Conservation (phyloP, 2,888 invertebrate genomes). For the Cryptocephalus primarius region DNA sequence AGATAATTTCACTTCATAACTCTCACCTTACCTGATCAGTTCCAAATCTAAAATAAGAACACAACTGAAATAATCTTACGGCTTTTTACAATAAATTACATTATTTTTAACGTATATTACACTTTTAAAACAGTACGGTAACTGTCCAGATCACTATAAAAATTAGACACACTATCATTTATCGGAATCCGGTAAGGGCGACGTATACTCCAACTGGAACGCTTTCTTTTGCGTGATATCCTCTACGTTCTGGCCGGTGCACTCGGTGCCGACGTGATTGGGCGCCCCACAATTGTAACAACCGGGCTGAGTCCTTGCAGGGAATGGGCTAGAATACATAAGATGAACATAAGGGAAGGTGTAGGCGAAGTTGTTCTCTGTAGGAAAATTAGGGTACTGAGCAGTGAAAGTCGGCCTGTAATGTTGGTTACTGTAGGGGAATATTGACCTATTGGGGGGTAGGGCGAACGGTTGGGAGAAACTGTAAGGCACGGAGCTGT, state of each 20-base stretch:
- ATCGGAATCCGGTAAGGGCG: conserved; percentile 17
- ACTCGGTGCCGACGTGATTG: conserved; percentile 75
- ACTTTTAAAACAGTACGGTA: conserved; percentile 23
- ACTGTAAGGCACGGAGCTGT: conserved; percentile 42
- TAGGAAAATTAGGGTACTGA: conserved; percentile 24
- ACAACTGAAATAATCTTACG: conserved; percentile 4
- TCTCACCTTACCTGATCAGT: not conserved
- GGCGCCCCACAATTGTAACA: conserved; percentile 90
- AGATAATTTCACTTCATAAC: no score
- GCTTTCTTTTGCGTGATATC: conserved; percentile 71
- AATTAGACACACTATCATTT: conserved; percentile 12
- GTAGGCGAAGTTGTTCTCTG: conserved; percentile 18
- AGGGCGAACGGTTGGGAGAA: conserved; percentile 33
- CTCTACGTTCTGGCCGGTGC: conserved; percentile 85
- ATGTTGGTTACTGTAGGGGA: conserved; percentile 21
- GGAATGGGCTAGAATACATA: conserved; percentile 34
- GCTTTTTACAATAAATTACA: conserved; percentile 17
- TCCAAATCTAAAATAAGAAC: conserved; percentile 6
- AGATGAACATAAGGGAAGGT: conserved; percentile 26
- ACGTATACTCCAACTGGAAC: conserved; percentile 53
- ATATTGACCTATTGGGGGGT: conserved; percentile 24
- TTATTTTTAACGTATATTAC: conserved; percentile 19
- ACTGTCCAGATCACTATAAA: conserved; percentile 21
- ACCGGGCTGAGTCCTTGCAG: conserved; percentile 38
- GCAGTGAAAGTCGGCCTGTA: conserved; percentile 33